Percentiles rank a stretch among this genome's conserved stretches.
These are phyloP conservation scores for Python bivittatus DNA, from an alignment of 2,113 vertebrate genomes.

Conservation along the genomic window DNA sequence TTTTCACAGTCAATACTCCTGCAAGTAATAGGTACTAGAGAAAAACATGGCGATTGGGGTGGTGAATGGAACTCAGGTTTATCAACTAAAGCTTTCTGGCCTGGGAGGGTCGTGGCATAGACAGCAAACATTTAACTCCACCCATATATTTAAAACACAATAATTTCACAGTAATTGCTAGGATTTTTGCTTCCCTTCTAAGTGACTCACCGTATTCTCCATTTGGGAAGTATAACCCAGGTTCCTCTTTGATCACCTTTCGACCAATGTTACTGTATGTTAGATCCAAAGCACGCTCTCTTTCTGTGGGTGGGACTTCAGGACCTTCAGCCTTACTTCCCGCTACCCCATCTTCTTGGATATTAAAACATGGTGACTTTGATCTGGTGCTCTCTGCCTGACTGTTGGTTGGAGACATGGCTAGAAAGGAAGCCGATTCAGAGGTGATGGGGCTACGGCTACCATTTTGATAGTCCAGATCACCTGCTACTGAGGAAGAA, in stretches of 20 bases:
- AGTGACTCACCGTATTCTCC: conserved; percentile 81
- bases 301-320: conserved; percentile 74
- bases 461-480: conserved; percentile 83
- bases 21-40: neutral
- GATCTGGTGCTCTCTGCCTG: conserved; percentile 74
- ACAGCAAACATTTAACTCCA: neutral
- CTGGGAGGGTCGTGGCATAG: neutral
- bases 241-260: conserved; percentile 83
- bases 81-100: neutral
- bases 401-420: conserved; percentile 84
- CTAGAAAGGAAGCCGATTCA: conserved; percentile 77
- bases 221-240: conserved; percentile 74
- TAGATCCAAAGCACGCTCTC: conserved; percentile 87
- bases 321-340: conserved; percentile 70
- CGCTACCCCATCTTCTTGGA: conserved; percentile 64
- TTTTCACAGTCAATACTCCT: neutral
- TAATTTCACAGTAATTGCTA: neutral
- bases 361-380: conserved; percentile 79
- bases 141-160: neutral
- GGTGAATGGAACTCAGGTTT: neutral
- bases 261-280: conserved; percentile 80
- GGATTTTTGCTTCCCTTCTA: neutral
- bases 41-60: neutral
- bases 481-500: conserved; percentile 69
- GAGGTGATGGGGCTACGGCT: conserved; percentile 80